A percentile compares a stretch with the other conserved stretches of the same genome.
Conservation (phyloP, 2,113 vertebrate species). For the Platichthys stellatus region DNA sequence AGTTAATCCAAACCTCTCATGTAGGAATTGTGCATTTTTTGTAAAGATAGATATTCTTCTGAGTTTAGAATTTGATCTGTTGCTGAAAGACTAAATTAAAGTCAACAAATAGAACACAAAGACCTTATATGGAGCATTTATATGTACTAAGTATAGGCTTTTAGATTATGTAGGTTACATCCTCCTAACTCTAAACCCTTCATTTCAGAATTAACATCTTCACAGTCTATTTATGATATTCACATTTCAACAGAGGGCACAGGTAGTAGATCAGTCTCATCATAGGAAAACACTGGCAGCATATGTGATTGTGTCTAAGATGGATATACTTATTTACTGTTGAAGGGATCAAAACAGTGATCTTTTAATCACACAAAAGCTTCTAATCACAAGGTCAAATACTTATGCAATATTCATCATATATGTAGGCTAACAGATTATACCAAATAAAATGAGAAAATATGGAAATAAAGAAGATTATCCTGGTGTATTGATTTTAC, state of each 20-base stretch:
- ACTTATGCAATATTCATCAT: not conserved
- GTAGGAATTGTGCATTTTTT: too few relatives aligned
- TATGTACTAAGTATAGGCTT: not conserved
- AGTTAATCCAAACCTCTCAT: too few relatives aligned
- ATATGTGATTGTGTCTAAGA: constrained; percentile 1
- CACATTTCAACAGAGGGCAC: constrained; percentile 17
- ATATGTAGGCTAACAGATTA: not conserved
- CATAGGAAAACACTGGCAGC: constrained; percentile 18
- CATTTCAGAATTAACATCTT: not conserved
- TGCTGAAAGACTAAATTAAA: not conserved
- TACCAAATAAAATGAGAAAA: constrained; percentile 1
- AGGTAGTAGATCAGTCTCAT: constrained; percentile 13
- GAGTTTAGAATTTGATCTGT: not conserved
- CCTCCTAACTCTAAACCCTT: not conserved
- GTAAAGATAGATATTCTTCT: too few relatives aligned
- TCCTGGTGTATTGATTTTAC: not conserved
- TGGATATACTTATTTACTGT: not conserved
- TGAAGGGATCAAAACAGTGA: constrained; percentile 20
- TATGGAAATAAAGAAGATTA: not conserved
- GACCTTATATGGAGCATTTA: not conserved
- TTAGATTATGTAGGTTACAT: constrained; percentile 2
- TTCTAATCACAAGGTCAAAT: constrained; percentile 21
- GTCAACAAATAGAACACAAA: not conserved
- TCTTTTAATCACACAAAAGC: constrained; percentile 27
- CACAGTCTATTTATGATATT: constrained; percentile 19